Conservation (phyloP, 2,797 vertebrate species). For the Enteromius radiatus region DNA sequence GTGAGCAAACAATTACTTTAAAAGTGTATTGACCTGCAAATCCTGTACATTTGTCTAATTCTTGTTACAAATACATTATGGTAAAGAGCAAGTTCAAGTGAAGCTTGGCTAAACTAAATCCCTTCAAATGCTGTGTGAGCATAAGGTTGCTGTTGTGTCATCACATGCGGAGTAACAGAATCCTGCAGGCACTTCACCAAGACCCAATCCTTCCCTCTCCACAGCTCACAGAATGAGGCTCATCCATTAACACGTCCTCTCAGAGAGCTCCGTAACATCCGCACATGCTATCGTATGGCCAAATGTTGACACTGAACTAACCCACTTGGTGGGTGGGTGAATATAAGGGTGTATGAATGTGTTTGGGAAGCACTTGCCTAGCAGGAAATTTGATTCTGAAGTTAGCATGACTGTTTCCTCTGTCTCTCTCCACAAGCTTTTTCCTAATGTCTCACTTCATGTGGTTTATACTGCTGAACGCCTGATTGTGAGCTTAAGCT, state of each 20-base stretch:
- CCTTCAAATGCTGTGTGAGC: slow-evolving; percentile 8
- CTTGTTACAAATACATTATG: not conserved
- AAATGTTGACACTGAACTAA: slow-evolving; percentile 48
- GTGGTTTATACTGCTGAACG: slow-evolving; percentile 8
- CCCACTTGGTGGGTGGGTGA: slow-evolving; percentile 28
- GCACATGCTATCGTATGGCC: slow-evolving; percentile 61
- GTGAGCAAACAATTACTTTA: not conserved
- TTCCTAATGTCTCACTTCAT: slow-evolving; percentile 36
- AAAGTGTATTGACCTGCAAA: not conserved
- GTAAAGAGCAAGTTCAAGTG: slow-evolving; percentile 37
- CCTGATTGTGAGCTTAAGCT: slow-evolving; percentile 14
- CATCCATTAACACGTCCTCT: slow-evolving; percentile 67
- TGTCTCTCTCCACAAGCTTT: not conserved
- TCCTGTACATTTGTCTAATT: not conserved
- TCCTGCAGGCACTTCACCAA: slow-evolving; percentile 31
- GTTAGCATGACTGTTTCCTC: slow-evolving; percentile 12
- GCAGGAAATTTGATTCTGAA: slow-evolving; percentile 47
- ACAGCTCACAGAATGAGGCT: slow-evolving; percentile 40
- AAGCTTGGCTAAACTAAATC: not conserved
- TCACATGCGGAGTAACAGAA: slow-evolving; percentile 51
- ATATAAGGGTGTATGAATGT: slow-evolving; percentile 19
- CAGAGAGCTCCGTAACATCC: slow-evolving; percentile 69
- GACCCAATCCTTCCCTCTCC: slow-evolving; percentile 34
- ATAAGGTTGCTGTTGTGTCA: slow-evolving; percentile 49
- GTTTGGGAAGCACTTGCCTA: not conserved